Evolutionary conservation across 1,140 invertebrate genomes (phyloP), one percentile per base, ranked within the genome.

Genomic region (Agrypnia vestita): DNA sequence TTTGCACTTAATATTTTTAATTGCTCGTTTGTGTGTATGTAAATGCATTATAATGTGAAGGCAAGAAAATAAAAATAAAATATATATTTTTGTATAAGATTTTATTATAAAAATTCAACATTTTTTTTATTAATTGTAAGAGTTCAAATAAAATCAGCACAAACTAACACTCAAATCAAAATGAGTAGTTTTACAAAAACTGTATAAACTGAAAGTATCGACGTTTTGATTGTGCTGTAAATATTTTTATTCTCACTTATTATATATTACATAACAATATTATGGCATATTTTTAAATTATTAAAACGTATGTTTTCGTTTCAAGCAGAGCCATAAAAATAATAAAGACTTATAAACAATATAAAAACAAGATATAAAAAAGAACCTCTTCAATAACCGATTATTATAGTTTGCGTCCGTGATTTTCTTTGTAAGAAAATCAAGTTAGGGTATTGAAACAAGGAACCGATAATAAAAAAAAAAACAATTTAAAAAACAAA

Each of bases 191-290:
- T 62, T 9, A 25, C 13, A 62, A 62, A 62, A 71, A 21, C 46
- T 13, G 49, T 6, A 71, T n/a, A 17, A 69, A 13, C 4, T 25
- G 17, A 71, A 25, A 49, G 15, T 51, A 71, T 25, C 67, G 19
- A 49, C 19, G 47, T 21, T 12, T 64, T 1, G 13, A 25, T 49
- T 71, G 46, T 71, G 67, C 67, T 53, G 67, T 51, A 44, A 12
- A 51, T 71, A 71, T 44, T 21, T 8, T 64, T 25, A 11, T 46
- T 53, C 67, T 71, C 6, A 49, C 15, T 49, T 11, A 17, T 21
- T 71, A 71, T 11, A 47, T 69, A 71, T 71, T 71, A 71, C 12
- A 71, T 71, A 71, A 71, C 67, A 71, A 71, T 71, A 71, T 71
- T 71, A 71, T 71, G 67, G 67, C 67, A 71, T 53, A 71, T 71